Conservation (phyloP, 2,113 vertebrate genomes). For the Nettapus auritus region DNA sequence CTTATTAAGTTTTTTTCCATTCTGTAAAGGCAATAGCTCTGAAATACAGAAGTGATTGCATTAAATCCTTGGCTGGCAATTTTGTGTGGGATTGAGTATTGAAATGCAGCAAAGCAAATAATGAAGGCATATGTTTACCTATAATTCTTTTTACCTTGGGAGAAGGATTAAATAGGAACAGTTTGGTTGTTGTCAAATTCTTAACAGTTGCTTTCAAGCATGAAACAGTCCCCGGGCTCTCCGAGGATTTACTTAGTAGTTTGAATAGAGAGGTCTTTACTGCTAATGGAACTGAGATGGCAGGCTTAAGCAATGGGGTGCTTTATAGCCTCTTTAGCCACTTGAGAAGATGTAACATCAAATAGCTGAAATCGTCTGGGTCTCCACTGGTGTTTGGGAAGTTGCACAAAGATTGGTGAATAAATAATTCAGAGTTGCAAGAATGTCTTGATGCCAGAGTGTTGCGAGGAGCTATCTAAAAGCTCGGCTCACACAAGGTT, state of each 20-base stretch:
- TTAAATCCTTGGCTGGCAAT: conserved; percentile 84
- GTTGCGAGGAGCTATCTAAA: conserved; percentile 71
- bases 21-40: conserved; percentile 76
- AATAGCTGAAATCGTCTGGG: conserved; percentile 77
- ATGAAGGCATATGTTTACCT: conserved; percentile 93
- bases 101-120: conserved; percentile 92
- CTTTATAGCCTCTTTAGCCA: conserved; percentile 85
- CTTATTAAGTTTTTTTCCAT: conserved; percentile 76
- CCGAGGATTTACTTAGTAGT: conserved; percentile 85
- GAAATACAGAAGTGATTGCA: conserved; percentile 80
- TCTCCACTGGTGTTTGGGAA: conserved; percentile 72
- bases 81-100: conserved; percentile 83
- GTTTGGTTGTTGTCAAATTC: conserved; percentile 92
- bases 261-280: conserved; percentile 87
- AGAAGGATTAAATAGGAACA: conserved; percentile 91
- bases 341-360: conserved; percentile 86
- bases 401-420: conserved; percentile 75
- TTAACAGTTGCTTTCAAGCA: conserved; percentile 90
- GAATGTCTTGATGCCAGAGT: conserved; percentile 65
- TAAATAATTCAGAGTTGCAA: conserved; percentile 83
- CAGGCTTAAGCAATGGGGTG: conserved; percentile 84
- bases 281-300: conserved; percentile 87
- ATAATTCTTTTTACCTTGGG: conserved; percentile 92
- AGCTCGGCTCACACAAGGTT: conserved; percentile 67
- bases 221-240: conserved; percentile 84